phyloP scores from a whole-genome alignment of 2,888 invertebrate genomes.

The Cremastinae sp. region DNA sequence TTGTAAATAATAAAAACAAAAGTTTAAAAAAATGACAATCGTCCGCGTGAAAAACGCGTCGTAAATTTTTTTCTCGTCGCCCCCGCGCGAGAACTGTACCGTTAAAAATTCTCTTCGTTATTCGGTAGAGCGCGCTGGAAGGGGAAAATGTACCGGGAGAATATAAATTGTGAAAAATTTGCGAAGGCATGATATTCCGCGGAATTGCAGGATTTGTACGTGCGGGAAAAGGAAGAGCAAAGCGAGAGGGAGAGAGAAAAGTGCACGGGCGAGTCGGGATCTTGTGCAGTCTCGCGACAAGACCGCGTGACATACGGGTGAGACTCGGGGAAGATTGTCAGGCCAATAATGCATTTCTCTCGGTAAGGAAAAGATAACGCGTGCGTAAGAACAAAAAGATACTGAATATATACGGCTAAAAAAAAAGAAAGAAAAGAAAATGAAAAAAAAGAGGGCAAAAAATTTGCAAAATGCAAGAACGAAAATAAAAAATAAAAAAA shows the following conservation, averaged over 20 bases:
- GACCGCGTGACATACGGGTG: slow-evolving; percentile 52
- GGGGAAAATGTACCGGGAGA: slow-evolving; percentile 35
- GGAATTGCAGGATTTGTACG: slow-evolving; percentile 53
- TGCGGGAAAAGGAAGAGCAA: slow-evolving; percentile 15
- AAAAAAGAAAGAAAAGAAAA: slow-evolving; percentile 24
- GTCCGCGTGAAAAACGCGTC: no score
- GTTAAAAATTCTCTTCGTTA: slow-evolving; percentile 32
- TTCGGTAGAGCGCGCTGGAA: slow-evolving; percentile 12
- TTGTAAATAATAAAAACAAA: no score
- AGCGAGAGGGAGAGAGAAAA: not conserved
- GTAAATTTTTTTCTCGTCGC: not conserved
- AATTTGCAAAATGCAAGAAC: slow-evolving; percentile 7
- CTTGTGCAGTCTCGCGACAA: slow-evolving; percentile 33
- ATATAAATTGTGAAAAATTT: slow-evolving; percentile 58
- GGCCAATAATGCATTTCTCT: slow-evolving; percentile 75
- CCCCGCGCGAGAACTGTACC: not conserved
- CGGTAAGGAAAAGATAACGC: slow-evolving; percentile 55
- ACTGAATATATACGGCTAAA: slow-evolving; percentile 30
- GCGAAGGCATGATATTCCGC: slow-evolving; percentile 42
- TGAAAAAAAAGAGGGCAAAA: slow-evolving; percentile 20
- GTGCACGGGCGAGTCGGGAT: slow-evolving; percentile 49
- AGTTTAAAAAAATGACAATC: no score
- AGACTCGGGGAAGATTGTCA: slow-evolving; percentile 68
- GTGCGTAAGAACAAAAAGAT: slow-evolving; percentile 8
- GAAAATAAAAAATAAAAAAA: slow-evolving; percentile 1